Base-by-base conservation (phyloP, 2,888 invertebrate genomes). In the Aspidiotus destructor region DNA sequence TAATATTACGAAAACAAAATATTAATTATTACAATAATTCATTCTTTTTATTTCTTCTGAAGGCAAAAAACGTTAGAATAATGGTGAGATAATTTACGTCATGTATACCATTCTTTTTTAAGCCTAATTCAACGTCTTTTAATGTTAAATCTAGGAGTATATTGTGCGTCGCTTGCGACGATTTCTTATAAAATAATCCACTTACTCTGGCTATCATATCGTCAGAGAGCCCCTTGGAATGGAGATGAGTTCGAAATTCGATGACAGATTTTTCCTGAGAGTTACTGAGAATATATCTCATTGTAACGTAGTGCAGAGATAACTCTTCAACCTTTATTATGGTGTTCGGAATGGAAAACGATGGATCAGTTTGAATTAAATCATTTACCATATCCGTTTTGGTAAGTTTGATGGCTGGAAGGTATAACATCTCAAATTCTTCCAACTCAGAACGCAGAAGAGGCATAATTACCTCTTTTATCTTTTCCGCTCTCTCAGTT, bases 291-390 rank as follows among this genome's bases (percentile, higher is more conserved):
- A 44, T 44, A 44, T 44, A 44, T 44, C 9, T 8, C 48, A 44
- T 44, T 44, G 48, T 10, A 44, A 44, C 13, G 13, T 44, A n/a
- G n/a, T n/a, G 48, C 13, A 44, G 9, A 8, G 48, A 44, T 13
- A 44, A 13, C 8, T 44, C 48, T 13, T 44, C 55, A 8, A 55
- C 55, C 16, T 55, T 16, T 55, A 15, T 15, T 15, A 55, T 55
- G 9, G 55, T 13, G 16, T 15, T 55, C 8, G 55, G 55, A 55
- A 55, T 55, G 8, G 55, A 55, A 55, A 55, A 55, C 11, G 55
- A 55, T n/a, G 55, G n/a, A 55, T 55, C 13, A 16, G 11, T 55
- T 55, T 55, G n/a, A 8, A 28, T 60, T 28, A 60, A 60, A 60
- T 60, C 28, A 28, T 60, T 17, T 13, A 60, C 40, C 60, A 28